Base-by-base conservation (phyloP, 2,888 invertebrate genomes). In the Ectobius pallidus region DNA sequence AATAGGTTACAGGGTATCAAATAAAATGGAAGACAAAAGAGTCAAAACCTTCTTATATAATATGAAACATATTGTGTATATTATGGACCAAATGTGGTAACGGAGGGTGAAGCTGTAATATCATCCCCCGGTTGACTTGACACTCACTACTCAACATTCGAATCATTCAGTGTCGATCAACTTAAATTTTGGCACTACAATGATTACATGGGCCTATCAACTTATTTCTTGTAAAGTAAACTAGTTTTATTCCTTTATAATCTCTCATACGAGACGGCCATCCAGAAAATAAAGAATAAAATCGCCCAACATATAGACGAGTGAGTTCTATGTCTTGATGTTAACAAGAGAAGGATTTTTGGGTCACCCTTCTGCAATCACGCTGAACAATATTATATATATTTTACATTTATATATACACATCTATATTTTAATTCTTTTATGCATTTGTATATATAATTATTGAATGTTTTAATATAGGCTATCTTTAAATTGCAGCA, bases 401-500 rank as follows among this genome's bases (percentile, higher is more conserved):
- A 75, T 75, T 73, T 75, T 75, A 71, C 73, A 75, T 73, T 73
- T 73, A 71, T 73, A 74, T 71, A 75, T 73, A 75, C 73, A 75
- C 72, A 72, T 72, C 72, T 75, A 73, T 75, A 75, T 75, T 75
- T 75, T 79, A 79, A 80, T 81, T 80, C 81, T 82, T 82, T 82
- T 81, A 81, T 81, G 81, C 80, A 82, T 82, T 82, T 82, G 82
- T 83, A 82, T 80, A 82, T 82, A 76, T 70, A 82, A 81, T 81
- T 81, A 82, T 82, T 80, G 80, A 65, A 81, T 81, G 81, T 82
- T 83, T 82, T 81, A 81, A 79, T 81, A 81, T 75, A 65, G 46
- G 46, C 58, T 69, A 70, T 22, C 25, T 22, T 52, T 42, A 22
- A 63, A 62, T 61, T 25, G 65, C 39, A 65, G 44, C 46, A 39